Evolutionary conservation across 2,797 vertebrate species (phyloP), one percentile per base, ranked within the genome.

Genomic region (Decapterus maruadsi): DNA sequence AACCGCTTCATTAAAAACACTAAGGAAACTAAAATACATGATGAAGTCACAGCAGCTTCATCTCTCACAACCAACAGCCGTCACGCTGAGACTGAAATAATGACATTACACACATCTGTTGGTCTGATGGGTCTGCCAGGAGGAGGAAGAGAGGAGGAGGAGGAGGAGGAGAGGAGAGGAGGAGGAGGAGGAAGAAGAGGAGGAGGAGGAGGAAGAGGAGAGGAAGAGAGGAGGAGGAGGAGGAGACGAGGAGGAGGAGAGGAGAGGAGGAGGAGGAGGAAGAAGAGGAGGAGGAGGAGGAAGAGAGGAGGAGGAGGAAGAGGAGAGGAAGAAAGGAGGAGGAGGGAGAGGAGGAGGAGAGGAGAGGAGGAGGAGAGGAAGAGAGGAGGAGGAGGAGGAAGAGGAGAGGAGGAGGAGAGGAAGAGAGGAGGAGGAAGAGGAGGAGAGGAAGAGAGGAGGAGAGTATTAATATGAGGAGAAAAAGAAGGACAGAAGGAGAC

Each of bases 91-190:
- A 40, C 56, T 65, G 61, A 83, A 79, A 81, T 77, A 72, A 75
- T 63, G 68, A 76, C 68, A 70, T 71, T 78, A 51, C 40, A 50
- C 64, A 75, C 78, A 83, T 85, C 68, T 80, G 77, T 67, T 82
- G 46, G 65, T 67, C 17, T 6, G 10, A 36, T 20, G 50, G 69
- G 55, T 77, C 68, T 65, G 79, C 79, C 77, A 84, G 2, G 34
- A 12, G 42, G 17, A 63, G 29, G 59, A 59, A 40, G 26, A 68
- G 34, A 38, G 36, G 9, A 9, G 36, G 9, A 10, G 36, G n/a
- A 58, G 20, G 31, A 50, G 16, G 56, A 2, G 4, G 48, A 54
- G 40, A 13, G 64, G 36, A 60, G 16, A 19, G 16, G 13, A 16
- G 43, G 43, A 53, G 31, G 31, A 31, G 31, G 31, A 5, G 3